A percentile compares a stretch with the other conserved stretches of the same genome.
These are phyloP conservation scores for Caenorhabditis afra DNA, from an alignment of 2,888 invertebrate species.

Conservation along the genomic window DNA sequence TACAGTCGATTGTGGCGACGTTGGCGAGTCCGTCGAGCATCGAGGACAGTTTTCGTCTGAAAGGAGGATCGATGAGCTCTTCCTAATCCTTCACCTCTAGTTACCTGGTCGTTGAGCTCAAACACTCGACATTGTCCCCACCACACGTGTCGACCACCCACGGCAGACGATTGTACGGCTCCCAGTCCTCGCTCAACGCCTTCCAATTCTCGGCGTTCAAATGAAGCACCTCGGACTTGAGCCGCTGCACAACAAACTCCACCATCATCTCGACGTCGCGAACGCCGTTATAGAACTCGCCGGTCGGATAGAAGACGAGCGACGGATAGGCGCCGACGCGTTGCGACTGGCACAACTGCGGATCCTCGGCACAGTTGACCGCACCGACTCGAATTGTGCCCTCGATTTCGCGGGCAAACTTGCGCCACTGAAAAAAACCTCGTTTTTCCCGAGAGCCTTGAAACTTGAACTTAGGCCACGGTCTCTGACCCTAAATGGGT, in stretches of 20 bases:
- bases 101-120: conserved; percentile 49
- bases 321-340: conserved; percentile 88
- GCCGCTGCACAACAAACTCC: conserved; percentile 85
- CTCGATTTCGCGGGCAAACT: conserved; percentile 87
- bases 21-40: conserved; percentile 84
- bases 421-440: conserved; percentile 85
- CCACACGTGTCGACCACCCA: conserved; percentile 84
- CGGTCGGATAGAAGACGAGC: conserved; percentile 85
- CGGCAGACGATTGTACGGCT: conserved; percentile 79
- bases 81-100: too few relatives aligned
- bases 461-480: too few relatives aligned
- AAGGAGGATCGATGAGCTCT: too few relatives aligned
- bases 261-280: conserved; percentile 84
- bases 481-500: too few relatives aligned
- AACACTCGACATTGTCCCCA: conserved; percentile 76
- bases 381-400: conserved; percentile 89
- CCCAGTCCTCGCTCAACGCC: conserved; percentile 65
- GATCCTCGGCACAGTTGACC: conserved; percentile 91
- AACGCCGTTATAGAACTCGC: conserved; percentile 84
- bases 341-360: conserved; percentile 87
- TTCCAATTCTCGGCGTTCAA: conserved; percentile 71
- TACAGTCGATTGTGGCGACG: conserved; percentile 84
- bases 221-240: conserved; percentile 81
- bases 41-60: conserved; percentile 84
- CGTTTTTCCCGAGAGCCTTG: background rate